Conservation (phyloP, 2,888 invertebrate species). For the Leucozona laternaria region DNA sequence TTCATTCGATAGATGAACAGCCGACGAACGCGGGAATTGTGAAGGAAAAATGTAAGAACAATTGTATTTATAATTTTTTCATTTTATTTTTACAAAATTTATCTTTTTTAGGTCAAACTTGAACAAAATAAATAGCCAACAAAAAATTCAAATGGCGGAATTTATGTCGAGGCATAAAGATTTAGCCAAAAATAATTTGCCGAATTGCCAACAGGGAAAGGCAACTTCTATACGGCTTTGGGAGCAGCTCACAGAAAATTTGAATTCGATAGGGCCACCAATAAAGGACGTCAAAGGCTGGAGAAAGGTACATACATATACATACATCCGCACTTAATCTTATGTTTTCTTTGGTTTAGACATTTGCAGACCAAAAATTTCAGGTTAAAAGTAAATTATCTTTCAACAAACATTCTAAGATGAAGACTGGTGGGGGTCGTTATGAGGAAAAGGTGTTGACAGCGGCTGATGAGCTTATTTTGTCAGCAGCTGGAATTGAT, state of each 20-base stretch:
- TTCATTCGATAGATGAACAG: too few relatives aligned
- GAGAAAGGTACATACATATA: neutral
- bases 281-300: neutral
- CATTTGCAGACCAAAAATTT: neutral
- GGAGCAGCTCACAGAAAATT: neutral
- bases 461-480: too few relatives aligned
- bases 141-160: neutral
- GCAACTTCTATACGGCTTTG: neutral
- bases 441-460: neutral
- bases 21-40: too few relatives aligned
- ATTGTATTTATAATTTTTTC: too few relatives aligned
- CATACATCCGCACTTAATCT: neutral
- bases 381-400: too few relatives aligned
- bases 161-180: neutral
- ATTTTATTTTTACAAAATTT: too few relatives aligned
- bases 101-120: too few relatives aligned
- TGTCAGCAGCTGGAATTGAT: too few relatives aligned
- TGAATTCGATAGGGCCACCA: neutral
- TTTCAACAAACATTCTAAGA: neutral
- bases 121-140: neutral
- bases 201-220: neutral
- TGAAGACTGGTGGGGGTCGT: neutral
- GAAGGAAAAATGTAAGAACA: too few relatives aligned
- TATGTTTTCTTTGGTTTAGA: neutral
- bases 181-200: neutral